Percentiles rank a stretch among this genome's conserved stretches.
Conservation (phyloP, 2,797 vertebrate species). For the Neopelma chrysocephalum region DNA sequence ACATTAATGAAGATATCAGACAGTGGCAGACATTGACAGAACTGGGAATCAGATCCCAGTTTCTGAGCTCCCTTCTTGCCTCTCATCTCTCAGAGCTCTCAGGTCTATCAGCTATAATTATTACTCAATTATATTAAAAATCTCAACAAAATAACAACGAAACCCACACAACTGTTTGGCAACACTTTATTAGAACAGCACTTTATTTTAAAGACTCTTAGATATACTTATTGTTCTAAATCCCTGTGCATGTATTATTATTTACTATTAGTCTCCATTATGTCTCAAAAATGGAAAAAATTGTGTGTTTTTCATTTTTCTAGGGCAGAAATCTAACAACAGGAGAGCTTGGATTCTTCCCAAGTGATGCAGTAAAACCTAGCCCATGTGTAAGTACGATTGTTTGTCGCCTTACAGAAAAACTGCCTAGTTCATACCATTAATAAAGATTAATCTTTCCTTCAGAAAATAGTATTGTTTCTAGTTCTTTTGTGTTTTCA, state of each 20-base stretch:
- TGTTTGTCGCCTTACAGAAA: not conserved
- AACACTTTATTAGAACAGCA: not conserved
- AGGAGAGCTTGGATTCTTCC: constrained; percentile 94
- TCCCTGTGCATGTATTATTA: accelerated
- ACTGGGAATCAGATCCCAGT: not conserved
- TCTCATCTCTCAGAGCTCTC: not conserved
- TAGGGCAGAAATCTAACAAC: constrained; percentile 92
- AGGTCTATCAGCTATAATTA: not conserved
- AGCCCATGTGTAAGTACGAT: constrained; percentile 90
- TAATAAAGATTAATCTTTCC: not conserved
- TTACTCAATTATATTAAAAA: not conserved
- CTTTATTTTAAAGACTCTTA: not conserved
- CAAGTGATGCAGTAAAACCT: constrained; percentile 93
- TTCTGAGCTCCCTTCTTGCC: not conserved
- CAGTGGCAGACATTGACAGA: not conserved
- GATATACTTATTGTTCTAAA: not conserved
- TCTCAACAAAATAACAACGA: not conserved
- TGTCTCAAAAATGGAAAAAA: constrained; percentile 43
- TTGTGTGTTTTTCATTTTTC: constrained; percentile 28
- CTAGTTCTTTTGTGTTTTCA: not conserved
- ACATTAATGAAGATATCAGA: not conserved
- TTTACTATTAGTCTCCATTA: not conserved
- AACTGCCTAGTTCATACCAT: not conserved
- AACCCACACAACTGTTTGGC: not conserved
- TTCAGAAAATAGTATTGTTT: not conserved